A percentile compares a stretch with the other conserved stretches of the same genome.
Evolutionary conservation across 2,888 invertebrate species (phyloP).

Genomic region (Noctua comes): DNA sequence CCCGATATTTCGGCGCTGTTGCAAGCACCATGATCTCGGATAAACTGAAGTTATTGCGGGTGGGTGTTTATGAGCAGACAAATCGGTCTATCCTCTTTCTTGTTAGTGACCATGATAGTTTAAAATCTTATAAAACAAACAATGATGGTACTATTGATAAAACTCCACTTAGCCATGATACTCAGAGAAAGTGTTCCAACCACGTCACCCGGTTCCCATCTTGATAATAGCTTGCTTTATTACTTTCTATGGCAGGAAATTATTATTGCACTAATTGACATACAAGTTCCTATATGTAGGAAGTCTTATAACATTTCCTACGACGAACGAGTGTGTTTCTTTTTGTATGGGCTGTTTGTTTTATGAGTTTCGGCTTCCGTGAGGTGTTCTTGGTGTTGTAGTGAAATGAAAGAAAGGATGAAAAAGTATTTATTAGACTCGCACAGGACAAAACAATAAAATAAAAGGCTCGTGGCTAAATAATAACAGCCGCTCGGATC

Average conservation of each 20-base stretch:
- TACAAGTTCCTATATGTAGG: conserved; percentile 26
- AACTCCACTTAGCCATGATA: not conserved
- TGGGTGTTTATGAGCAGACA: no score
- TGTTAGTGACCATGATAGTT: no score
- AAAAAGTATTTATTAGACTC: not conserved
- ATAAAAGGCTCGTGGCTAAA: no score
- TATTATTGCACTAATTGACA: conserved; percentile 49
- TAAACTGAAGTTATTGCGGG: no score
- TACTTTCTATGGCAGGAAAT: conserved; percentile 59
- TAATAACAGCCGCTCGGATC: no score
- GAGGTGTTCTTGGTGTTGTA: not conserved
- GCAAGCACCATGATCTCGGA: no score
- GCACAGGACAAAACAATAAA: not conserved
- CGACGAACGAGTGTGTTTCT: not conserved
- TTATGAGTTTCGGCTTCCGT: not conserved
- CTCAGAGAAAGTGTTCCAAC: conserved; percentile 48
- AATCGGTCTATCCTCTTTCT: no score
- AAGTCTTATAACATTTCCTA: conserved; percentile 21
- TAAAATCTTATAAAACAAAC: no score
- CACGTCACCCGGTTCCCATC: conserved; percentile 36
- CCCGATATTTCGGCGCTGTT: no score
- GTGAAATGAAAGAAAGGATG: not conserved
- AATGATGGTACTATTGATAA: not conserved
- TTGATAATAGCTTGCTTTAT: conserved; percentile 43
- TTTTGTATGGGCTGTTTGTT: conserved; percentile 10